Conservation (phyloP, 2,113 vertebrate species). For the Glaucidium brasilianum region DNA sequence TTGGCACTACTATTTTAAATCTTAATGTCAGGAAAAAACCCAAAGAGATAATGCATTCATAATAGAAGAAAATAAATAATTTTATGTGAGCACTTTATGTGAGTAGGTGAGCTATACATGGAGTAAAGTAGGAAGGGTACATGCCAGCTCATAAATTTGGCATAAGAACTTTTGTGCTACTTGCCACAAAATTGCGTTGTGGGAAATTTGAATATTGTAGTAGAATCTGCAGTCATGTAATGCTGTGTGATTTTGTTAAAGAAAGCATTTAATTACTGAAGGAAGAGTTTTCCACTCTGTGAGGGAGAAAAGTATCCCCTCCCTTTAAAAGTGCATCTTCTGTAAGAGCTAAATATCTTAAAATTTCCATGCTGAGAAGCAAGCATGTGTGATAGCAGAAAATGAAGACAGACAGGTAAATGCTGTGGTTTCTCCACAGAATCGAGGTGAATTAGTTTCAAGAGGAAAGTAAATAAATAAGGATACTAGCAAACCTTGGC, state of each 20-base stretch:
- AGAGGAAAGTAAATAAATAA: not conserved
- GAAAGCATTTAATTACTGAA: constrained; percentile 15
- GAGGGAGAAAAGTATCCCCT: not conserved
- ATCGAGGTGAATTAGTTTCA: not conserved
- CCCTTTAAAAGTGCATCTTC: not conserved
- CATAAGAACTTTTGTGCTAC: not conserved
- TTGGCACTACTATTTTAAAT: not conserved
- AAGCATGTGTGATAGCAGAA: not conserved
- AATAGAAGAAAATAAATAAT: constrained; percentile 46
- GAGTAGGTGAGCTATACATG: not conserved
- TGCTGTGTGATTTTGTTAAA: constrained; percentile 30
- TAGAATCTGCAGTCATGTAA: constrained; percentile 19
- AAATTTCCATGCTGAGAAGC: not conserved
- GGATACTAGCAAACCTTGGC: not conserved
- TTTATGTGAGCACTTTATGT: constrained; percentile 38
- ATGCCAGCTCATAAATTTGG: constrained; percentile 3
- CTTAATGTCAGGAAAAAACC: not conserved
- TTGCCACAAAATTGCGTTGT: not conserved
- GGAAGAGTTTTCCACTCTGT: not conserved
- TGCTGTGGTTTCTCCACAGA: not conserved
- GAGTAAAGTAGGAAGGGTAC: constrained; percentile 9
- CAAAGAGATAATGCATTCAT: not conserved
- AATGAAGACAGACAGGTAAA: not conserved
- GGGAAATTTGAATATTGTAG: not conserved
- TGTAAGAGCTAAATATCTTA: not conserved